Evolutionary conservation across 2,113 vertebrate genomes (phyloP), one percentile per base, ranked within the genome.

Genomic region (Serilophus lunatus): DNA sequence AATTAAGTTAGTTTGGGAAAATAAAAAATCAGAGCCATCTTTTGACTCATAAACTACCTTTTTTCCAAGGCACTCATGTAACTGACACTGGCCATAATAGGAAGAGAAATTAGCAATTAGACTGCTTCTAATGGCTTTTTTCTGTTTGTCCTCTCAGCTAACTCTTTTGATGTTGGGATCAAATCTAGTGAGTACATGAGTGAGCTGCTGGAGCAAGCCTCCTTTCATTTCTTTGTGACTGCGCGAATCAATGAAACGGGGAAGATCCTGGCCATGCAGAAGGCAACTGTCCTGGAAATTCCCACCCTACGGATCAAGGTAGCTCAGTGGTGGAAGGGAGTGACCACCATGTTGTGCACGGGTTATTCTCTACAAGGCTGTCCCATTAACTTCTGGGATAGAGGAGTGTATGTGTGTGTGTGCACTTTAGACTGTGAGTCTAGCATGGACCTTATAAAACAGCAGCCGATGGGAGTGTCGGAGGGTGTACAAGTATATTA

Each of bases 171-270:
- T 35, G 93, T 99, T 59, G 18, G 64, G 42, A 95, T 99, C 45
- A 95, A 94, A 79, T 96, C 98, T 0, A 96, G 96, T 0, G 98
- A 98, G 64, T 99, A 99, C 97, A 97, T 99, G 98, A 96, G 70
- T 45, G 95, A 98, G 19, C 98, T 99, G 95, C 97, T 99, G 96
- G 99, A 99, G 65, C 99, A 99, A 96, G 98, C 98, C 12, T 98
- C 98, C 92, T 98, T 99, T 47, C 97, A 99, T 92, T 99, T 99
- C 96, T 99, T 99, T 13, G 96, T 98, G 69, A 99, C 99, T 0
- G 99, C 99, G 0, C 98, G 98, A 25, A 97, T 99, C 81, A 97
- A 98, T 1, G 98, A 99, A 97, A 98, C 98, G 0, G 96, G 95
- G 10, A 98, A 98, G 82, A 98, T 99, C 64, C 63, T 99, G 96